These are phyloP conservation scores for Heliconius hewitsoni DNA, from an alignment of 1,140 invertebrate species.

Conservation along the genomic window DNA sequence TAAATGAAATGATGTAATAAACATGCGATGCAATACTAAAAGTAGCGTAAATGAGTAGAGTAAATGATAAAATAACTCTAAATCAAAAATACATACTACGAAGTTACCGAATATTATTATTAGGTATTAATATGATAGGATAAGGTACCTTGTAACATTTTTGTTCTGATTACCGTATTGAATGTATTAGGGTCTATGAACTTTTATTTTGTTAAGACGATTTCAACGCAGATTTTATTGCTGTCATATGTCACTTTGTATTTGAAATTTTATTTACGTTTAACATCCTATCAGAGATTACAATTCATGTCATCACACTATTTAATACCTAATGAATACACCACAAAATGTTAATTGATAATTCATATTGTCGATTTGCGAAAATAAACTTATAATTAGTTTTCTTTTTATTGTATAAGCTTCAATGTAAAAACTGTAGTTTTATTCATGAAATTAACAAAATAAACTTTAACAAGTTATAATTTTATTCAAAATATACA, in stretches of 20 bases:
- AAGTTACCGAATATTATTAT: no score
- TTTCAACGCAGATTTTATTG: slow-evolving; percentile 2
- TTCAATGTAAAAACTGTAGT: background rate
- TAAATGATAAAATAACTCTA: no score
- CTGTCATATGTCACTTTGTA: background rate
- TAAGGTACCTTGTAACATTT: background rate
- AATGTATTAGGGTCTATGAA: background rate
- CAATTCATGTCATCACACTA: no score
- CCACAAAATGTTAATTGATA: no score
- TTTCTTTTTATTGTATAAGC: background rate
- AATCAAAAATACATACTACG: no score
- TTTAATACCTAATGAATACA: no score
- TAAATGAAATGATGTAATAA: no score
- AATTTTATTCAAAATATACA: background rate
- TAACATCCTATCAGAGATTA: no score
- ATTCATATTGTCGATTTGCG: background rate
- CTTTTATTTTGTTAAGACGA: slow-evolving; percentile 17
- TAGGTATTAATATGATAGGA: no score
- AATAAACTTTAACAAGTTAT: background rate
- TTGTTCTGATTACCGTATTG: background rate
- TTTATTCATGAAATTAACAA: background rate
- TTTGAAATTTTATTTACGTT: slow-evolving; percentile 4
- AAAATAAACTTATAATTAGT: background rate
- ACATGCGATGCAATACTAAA: no score
- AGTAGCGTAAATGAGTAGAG: no score